Evolutionary conservation across 2,888 invertebrate species (phyloP).

Genomic region (Dyspetes luteomarginatus): DNA sequence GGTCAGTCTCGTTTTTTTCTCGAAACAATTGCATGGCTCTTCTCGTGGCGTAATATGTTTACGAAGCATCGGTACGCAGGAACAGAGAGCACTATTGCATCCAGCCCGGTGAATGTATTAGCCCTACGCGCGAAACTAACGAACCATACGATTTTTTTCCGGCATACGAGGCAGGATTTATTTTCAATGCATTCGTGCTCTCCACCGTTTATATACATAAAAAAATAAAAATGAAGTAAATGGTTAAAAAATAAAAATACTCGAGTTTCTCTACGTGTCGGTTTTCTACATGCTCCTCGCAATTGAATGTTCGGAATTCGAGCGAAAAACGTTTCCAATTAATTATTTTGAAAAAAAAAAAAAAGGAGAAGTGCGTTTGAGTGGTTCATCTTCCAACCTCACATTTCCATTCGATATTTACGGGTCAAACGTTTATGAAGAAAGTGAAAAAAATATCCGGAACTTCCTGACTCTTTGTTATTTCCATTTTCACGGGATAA

Average conservation of each 20-base stretch:
- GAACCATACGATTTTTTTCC: slow-evolving; percentile 47
- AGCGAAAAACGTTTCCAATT: no score
- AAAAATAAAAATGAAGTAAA: neutral
- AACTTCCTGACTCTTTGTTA: neutral
- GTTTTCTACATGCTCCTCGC: neutral
- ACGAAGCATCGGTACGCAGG: slow-evolving; percentile 40
- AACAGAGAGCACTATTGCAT: slow-evolving; percentile 28
- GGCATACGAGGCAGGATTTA: neutral
- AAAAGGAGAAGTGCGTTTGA: neutral
- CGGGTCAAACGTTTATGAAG: neutral
- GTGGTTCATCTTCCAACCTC: neutral
- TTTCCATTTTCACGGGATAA: neutral
- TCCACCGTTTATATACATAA: neutral
- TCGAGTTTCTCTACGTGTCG: no score
- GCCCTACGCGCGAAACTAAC: slow-evolving; percentile 49
- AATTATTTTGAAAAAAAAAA: neutral
- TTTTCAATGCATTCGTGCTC: neutral
- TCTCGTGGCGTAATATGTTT: neutral
- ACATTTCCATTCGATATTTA: neutral
- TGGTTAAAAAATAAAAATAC: neutral
- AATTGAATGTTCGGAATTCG: neutral
- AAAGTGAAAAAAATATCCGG: neutral
- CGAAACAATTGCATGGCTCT: slow-evolving; percentile 50
- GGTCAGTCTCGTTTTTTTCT: slow-evolving; percentile 52
- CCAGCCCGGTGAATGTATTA: slow-evolving; percentile 27